Base-by-base conservation (phyloP, 2,888 invertebrate genomes). In the Epirrhoe tristata region DNA sequence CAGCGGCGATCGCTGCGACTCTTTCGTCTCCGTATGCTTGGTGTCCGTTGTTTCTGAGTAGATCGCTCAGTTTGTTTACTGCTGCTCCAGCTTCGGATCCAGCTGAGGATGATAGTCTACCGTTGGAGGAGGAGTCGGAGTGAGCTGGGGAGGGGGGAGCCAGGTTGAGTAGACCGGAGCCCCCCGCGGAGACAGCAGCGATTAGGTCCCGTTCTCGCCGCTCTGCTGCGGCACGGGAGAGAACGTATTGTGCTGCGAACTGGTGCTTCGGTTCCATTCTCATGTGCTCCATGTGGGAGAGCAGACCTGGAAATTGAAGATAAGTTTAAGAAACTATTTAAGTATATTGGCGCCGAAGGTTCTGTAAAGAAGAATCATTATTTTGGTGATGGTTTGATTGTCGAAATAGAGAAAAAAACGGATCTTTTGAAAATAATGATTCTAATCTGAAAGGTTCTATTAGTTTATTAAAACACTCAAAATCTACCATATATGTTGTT, bases 271-370 rank as follows among this genome's bases (percentile, higher is more conserved):
- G 98, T 87, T 98, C 98, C 98, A 98, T 98, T 81, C 98, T 95
- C 98, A 98, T 98, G 86, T 98, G 98, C 82, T 98, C 98, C 98
- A 98, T 98, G 87, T 98, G 98, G 67, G 97, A 97, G 66, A 98
- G 94, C 36, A 98, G 95, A 82, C 98, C 98, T 98, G 93, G 34
- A 94, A 93, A 53, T 24, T n/a, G 6, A 52, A 43, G 14, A 32
- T 32, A 1, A 10, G 6, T 10, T 36, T 58, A 0, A 54, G 34
- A 1, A 24, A 51, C 12, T n/a, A 5, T 46, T 48, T 16, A 0
- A 0, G 2, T 7, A 14, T 48, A 2, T 12, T 36, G 7, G 36
- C 39, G 16, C 48, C 48, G 7, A 43, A 16, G 48, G 14, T 16
- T 6, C 48, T 48, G 48, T 16, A 12, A 14, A 46, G 46, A 46